Percentiles rank a stretch among this genome's conserved stretches.
Evolutionary conservation across 1,140 invertebrate genomes (phyloP).

Genomic region (Ceratina japonica): DNA sequence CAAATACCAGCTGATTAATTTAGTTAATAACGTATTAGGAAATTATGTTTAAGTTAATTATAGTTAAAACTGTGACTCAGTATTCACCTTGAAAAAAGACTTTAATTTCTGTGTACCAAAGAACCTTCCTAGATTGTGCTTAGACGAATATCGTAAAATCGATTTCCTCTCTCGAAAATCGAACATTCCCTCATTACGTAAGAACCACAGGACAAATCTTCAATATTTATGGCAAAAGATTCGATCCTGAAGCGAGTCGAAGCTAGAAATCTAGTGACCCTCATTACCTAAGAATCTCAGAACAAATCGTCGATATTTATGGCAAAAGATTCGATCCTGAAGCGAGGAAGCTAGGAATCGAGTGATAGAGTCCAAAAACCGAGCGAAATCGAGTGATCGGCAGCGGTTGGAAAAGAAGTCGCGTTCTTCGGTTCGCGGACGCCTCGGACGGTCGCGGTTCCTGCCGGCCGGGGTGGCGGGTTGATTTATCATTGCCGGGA

Average conservation of each 20-base stretch:
- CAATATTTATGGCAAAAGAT: conserved; percentile 36
- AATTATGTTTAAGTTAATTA: too few species aligned
- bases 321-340: not conserved
- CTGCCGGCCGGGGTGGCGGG: conserved; percentile 67
- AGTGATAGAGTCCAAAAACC: not conserved
- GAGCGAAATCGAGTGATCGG: too few species aligned
- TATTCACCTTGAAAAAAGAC: too few species aligned
- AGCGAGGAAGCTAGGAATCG: not conserved
- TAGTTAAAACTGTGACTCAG: too few species aligned
- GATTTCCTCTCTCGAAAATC: too few species aligned
- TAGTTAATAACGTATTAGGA: too few species aligned
- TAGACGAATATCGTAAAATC: too few species aligned
- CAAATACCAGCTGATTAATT: too few species aligned
- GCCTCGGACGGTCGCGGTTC: conserved; percentile 57
- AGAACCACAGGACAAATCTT: conserved; percentile 49
- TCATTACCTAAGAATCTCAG: conserved; percentile 3
- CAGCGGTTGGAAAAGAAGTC: not conserved
- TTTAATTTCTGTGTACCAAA: too few species aligned
- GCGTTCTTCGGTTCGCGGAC: conserved; percentile 20
- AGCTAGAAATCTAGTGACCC: too few species aligned
- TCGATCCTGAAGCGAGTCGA: not conserved
- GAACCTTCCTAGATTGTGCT: too few species aligned
- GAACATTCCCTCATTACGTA: conserved; percentile 42
- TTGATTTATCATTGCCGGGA: conserved; percentile 77
- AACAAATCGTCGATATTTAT: conserved; percentile 57